Conservation (phyloP, 2,113 vertebrate genomes). For the Polyodon spathula region DNA sequence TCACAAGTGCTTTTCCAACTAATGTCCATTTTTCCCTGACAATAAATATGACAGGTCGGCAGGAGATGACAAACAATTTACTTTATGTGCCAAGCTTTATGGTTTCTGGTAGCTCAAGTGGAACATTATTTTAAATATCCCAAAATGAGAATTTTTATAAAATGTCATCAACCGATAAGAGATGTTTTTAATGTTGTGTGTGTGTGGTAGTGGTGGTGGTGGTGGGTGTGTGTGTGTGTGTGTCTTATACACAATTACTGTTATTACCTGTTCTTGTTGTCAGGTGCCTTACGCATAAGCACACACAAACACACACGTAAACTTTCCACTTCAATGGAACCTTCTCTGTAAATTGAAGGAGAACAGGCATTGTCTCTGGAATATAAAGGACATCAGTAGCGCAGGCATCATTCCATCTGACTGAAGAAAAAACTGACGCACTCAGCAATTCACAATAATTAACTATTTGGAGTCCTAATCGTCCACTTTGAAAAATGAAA, state of each 20-base stretch:
- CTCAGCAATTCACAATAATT: background rate
- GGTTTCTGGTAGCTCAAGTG: constrained; percentile 84
- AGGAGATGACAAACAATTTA: constrained; percentile 82
- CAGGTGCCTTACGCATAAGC: background rate
- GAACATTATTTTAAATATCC: constrained; percentile 75
- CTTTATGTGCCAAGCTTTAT: constrained; percentile 78
- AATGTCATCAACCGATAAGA: constrained; percentile 40
- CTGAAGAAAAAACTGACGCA: background rate
- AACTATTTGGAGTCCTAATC: constrained; percentile 49
- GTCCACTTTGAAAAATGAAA: background rate
- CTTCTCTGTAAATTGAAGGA: constrained; percentile 1
- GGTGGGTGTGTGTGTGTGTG: constrained; percentile 16
- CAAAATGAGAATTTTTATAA: constrained; percentile 79
- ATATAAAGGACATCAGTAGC: constrained; percentile 1
- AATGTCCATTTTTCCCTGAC: constrained; percentile 94
- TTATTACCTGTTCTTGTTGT: constrained; percentile 1
- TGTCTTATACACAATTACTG: constrained; percentile 30
- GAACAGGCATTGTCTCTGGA: constrained; percentile 3
- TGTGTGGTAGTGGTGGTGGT: constrained; percentile 43
- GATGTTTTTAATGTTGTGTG: constrained; percentile 23
- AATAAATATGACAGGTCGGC: constrained; percentile 88
- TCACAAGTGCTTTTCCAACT: constrained; percentile 96
- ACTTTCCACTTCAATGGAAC: constrained; percentile 7
- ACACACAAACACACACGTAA: constrained; percentile 33
- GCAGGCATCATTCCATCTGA: background rate